Percentiles rank a stretch among this genome's conserved stretches.
Evolutionary conservation across 2,888 invertebrate genomes (phyloP).

Genomic region (Agrenia bidenticulata): DNA sequence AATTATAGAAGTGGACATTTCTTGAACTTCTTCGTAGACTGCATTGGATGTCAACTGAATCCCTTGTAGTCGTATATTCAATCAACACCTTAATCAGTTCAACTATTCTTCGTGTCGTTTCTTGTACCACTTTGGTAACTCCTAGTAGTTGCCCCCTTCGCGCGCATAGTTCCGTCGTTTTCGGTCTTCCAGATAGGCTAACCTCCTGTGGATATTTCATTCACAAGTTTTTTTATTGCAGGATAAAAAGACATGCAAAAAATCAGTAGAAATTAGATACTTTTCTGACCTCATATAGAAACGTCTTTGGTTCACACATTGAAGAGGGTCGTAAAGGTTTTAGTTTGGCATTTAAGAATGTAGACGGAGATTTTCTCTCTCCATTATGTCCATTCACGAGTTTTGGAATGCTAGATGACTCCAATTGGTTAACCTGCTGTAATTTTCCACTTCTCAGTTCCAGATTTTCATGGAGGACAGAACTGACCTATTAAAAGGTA

Average conservation of each 20-base stretch:
- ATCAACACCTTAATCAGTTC: slow-evolving; percentile 49
- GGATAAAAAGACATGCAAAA: too few species aligned
- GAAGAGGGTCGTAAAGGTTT: slow-evolving; percentile 39
- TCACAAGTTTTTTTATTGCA: too few species aligned
- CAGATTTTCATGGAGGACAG: slow-evolving; percentile 40
- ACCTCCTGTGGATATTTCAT: too few species aligned
- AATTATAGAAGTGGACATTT: slow-evolving; percentile 40
- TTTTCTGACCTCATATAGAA: too few species aligned
- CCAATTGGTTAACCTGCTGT: neutral
- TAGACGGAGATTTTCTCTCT: slow-evolving; percentile 8
- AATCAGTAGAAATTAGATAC: too few species aligned
- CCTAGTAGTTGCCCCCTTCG: slow-evolving; percentile 21
- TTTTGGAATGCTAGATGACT: neutral
- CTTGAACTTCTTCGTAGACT: slow-evolving; percentile 44
- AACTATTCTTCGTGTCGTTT: slow-evolving; percentile 47
- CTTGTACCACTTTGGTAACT: slow-evolving; percentile 40
- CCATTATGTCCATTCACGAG: slow-evolving; percentile 17
- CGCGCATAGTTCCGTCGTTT: slow-evolving; percentile 31
- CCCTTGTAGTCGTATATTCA: slow-evolving; percentile 42
- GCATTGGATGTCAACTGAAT: slow-evolving; percentile 40
- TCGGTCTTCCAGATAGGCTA: slow-evolving; percentile 23
- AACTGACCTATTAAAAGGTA: slow-evolving; percentile 24
- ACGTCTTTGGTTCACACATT: slow-evolving; percentile 38
- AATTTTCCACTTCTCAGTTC: slow-evolving; percentile 25
- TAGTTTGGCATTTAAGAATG: slow-evolving; percentile 21